Conservation (phyloP, 2,113 vertebrate species). For the Ceyx melanurus region DNA sequence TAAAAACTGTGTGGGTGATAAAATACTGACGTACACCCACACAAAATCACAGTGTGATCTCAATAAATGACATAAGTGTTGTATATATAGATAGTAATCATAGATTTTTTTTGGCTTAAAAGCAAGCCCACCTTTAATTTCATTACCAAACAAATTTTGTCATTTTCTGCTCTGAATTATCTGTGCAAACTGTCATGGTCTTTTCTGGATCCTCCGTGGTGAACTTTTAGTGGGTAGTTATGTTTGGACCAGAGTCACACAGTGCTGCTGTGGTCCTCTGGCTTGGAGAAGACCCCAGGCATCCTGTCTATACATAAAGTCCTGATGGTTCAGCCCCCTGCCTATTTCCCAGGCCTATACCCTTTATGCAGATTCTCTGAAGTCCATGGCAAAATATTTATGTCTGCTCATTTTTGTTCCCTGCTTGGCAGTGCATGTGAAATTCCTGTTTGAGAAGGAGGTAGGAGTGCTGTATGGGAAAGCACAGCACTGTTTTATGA, state of each 20-base stretch:
- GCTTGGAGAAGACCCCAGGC: background rate
- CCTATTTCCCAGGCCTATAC: background rate
- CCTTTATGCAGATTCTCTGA: background rate
- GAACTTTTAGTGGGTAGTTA: background rate
- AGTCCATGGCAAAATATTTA: background rate
- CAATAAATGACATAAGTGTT: slow-evolving; percentile 23
- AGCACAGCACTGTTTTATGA: background rate
- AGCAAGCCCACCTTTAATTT: background rate
- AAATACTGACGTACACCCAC: slow-evolving; percentile 32
- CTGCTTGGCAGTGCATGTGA: background rate
- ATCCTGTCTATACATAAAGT: background rate
- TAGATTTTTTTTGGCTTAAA: background rate
- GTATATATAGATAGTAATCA: slow-evolving; percentile 3
- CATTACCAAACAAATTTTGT: background rate
- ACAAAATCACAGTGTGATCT: slow-evolving; percentile 1
- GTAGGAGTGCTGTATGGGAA: background rate
- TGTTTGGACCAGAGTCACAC: background rate
- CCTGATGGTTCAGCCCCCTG: fast-evolving
- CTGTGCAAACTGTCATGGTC: background rate
- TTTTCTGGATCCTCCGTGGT: background rate
- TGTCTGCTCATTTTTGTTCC: background rate
- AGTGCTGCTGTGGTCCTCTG: background rate
- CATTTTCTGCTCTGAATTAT: background rate
- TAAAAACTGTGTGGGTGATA: slow-evolving; percentile 9
- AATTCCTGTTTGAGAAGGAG: background rate